Evolutionary conservation across 2,113 vertebrate genomes (phyloP), one percentile per base, ranked within the genome.

Genomic region (Ophiodon elongatus): DNA sequence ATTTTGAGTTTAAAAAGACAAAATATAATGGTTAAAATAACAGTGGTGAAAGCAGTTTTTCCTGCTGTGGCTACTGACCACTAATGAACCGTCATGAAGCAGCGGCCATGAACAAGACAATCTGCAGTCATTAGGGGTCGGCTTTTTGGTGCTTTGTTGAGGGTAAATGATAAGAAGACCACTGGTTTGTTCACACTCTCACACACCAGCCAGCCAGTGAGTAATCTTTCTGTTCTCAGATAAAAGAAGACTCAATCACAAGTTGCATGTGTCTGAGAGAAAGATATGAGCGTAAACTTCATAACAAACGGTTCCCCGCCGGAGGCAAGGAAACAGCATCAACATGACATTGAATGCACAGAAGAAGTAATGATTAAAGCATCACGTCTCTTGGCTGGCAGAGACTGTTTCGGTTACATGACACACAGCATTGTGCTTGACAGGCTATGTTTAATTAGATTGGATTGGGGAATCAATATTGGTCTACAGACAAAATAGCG

Each of bases 371-470:
- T 71, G 87, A 90, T 91, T 85, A 71, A 47, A 80, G 80, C 64
- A 19, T 76, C 41, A 29, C 59, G 59, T 65, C 65, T 87, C 64
- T n/a, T 31, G 69, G 10, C 60, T 37, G 25, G 68, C 72, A 64
- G 52, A 85, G 68, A 56, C 43, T 62, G 62, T 79, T 79, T 83
- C 31, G 76, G 82, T 84, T 76, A 56, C 52, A 33, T 68, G 68
- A 68, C 56, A 63, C 14, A n/a, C 72, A 66, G 68, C 6, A 56
- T 64, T 85, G 83, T 73, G 82, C 64, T 82, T 77, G 85, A 89
- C 86, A 76, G 84, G 47, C 76, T 60, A 39, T 69, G 70, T 87
- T 88, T 88, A 89, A 91, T 89, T 82, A 64, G 68, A 85, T 87
- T 56, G 54, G 85, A 91, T 77, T 11, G 25, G 6, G 2, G 43